Conservation (phyloP, 2,113 vertebrate species). For the Corydoras sp. region DNA sequence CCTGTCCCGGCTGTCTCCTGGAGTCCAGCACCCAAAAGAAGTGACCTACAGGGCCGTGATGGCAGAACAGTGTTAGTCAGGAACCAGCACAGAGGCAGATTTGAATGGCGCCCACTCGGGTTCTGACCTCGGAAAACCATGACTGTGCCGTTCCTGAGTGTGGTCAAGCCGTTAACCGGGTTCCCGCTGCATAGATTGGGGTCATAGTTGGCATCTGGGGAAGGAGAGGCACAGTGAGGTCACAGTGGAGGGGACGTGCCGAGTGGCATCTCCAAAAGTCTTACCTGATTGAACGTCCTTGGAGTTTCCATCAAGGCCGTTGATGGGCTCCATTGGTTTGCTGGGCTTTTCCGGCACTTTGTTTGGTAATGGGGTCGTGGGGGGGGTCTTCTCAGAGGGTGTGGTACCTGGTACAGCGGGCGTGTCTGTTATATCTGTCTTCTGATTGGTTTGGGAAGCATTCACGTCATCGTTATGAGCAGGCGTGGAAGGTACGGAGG, state of each 20-base stretch:
- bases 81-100: too few relatives aligned
- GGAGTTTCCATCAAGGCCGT: constrained; percentile 1
- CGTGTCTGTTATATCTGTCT: neutral
- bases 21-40: constrained; percentile 84
- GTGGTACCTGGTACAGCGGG: neutral
- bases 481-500: too few relatives aligned
- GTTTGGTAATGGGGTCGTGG: constrained; percentile 10
- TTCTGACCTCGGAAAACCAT: constrained; percentile 85
- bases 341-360: constrained; percentile 47
- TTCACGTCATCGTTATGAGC: too few relatives aligned
- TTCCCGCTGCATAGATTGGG: constrained; percentile 81
- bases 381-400: neutral
- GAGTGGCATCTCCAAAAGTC: neutral
- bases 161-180: constrained; percentile 75
- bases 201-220: constrained; percentile 66
- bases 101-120: too few relatives aligned
- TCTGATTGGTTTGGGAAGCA: too few relatives aligned
- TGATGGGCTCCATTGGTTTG: constrained; percentile 14
- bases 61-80: neutral
- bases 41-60: constrained; percentile 67
- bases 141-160: constrained; percentile 81
- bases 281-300: constrained; percentile 58
- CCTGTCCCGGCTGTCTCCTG: constrained; percentile 58
- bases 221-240: neutral
- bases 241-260: neutral